Conservation (phyloP, 2,113 vertebrate species). For the Puffinus mauretanicus region DNA sequence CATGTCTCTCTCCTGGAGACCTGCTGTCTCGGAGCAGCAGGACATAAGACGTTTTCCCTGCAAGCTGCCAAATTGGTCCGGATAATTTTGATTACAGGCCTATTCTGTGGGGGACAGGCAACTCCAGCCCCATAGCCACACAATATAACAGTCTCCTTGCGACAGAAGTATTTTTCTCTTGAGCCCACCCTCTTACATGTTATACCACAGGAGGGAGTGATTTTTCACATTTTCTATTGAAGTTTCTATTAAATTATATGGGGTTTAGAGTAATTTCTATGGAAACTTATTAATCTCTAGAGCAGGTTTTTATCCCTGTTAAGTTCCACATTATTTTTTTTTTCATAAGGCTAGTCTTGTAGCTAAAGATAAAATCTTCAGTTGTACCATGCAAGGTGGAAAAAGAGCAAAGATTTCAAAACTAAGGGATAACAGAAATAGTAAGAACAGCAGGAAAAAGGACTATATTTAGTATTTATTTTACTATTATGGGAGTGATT, state of each 20-base stretch:
- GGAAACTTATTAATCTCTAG: not conserved
- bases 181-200: not conserved
- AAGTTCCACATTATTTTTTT: not conserved
- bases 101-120: not conserved
- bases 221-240: conserved; percentile 26
- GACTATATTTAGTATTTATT: conserved; percentile 1
- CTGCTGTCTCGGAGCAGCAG: not conserved
- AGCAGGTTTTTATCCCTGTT: not conserved
- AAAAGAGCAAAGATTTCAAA: not conserved
- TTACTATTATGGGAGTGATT: not conserved
- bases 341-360: not conserved
- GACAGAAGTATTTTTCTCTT: not conserved
- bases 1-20: not conserved
- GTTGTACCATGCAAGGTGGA: not conserved
- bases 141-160: not conserved
- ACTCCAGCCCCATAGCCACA: not conserved
- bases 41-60: not conserved
- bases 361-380: not conserved
- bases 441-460: not conserved
- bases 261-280: not conserved
- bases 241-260: conserved; percentile 5
- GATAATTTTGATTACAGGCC: not conserved
- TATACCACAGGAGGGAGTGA: conserved; percentile 52
- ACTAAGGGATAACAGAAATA: not conserved
- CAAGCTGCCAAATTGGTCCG: not conserved